Base-by-base conservation (phyloP, 2,797 vertebrate species). In the Coccyzus lansbergi region DNA sequence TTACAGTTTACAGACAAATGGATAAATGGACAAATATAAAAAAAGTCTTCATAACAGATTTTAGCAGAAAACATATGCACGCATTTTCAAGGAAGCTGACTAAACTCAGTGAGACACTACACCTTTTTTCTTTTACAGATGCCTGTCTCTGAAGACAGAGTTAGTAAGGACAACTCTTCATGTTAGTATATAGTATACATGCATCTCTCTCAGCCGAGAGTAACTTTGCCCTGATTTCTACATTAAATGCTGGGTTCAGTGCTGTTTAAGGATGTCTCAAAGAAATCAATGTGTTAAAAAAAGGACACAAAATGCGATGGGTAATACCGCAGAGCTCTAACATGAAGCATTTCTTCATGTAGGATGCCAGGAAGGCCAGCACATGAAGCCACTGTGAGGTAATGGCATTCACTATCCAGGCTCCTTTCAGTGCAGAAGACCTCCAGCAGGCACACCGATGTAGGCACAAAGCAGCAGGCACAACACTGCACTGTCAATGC, bases 281-380 rank as follows among this genome's bases (percentile, higher is more conserved):
- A 75, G 16, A 56, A 86, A 92, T 19, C 19, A 51, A 29, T 24
- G 13, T 3, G 7, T 28, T 76, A 24, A 15, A 80, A 80, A 71
- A 77, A 15, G 2, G 16, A 16, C 52, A 29, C 48, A 15, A 44
- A 80, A 58, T 1, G 1, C 44, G 46, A n/a, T 33, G 68, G 40
- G 28, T 59, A 59, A 40, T 9, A 13, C 19, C 0, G 2, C 29
- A 75, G 78, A 67, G 34, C 33, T 71, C 15, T 44, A 60, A 42
- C 24, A 31, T 0, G n/a, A 64, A 51, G 9, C 0, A 0, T 15
- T 38, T 60, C 42, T 80, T 68, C 8, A 14, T 0, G 2, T 7
- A 25, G 40, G n/a, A 29, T 0, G 3, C 34, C 49, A 70, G 69
- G 49, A 75, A 42, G 42, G 28, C 28, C 78, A 83, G 51, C 52